Conservation (phyloP, 2,797 vertebrate genomes). For the Nannoperca obscura region DNA sequence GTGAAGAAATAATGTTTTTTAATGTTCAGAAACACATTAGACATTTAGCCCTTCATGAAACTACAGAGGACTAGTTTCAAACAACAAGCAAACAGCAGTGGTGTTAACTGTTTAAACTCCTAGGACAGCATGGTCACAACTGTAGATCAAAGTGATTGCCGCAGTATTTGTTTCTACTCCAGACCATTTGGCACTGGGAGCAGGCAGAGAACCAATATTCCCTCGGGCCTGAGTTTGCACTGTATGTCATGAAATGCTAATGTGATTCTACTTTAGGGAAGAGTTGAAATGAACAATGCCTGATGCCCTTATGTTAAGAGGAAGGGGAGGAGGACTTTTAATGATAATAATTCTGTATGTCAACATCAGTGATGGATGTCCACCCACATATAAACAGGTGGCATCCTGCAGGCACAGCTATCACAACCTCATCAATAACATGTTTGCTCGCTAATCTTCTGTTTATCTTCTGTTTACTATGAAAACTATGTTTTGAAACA, state of each 20-base stretch:
- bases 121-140: background rate
- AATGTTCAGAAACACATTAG: constrained; percentile 38
- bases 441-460: constrained; percentile 32
- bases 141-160: constrained; percentile 11
- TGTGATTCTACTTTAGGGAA: constrained; percentile 30
- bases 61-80: constrained; percentile 3
- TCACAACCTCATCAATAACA: constrained; percentile 45
- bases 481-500: background rate
- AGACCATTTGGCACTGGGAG: constrained; percentile 18
- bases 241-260: constrained; percentile 32
- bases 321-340: constrained; percentile 20
- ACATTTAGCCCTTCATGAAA: constrained; percentile 29
- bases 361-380: constrained; percentile 53
- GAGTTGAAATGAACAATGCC: constrained; percentile 13
- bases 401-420: constrained; percentile 48
- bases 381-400: constrained; percentile 55
- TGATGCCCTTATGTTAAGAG: constrained; percentile 29
- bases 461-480: too few species aligned
- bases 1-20: constrained; percentile 22
- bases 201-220: constrained; percentile 15
- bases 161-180: constrained; percentile 5
- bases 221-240: constrained; percentile 26
- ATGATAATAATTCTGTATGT: constrained; percentile 50
- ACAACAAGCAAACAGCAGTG: constrained; percentile 25
- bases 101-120: constrained; percentile 14